These are phyloP conservation scores for Calephelis virginiensis DNA, from an alignment of 1,140 invertebrate genomes.

Conservation along the genomic window DNA sequence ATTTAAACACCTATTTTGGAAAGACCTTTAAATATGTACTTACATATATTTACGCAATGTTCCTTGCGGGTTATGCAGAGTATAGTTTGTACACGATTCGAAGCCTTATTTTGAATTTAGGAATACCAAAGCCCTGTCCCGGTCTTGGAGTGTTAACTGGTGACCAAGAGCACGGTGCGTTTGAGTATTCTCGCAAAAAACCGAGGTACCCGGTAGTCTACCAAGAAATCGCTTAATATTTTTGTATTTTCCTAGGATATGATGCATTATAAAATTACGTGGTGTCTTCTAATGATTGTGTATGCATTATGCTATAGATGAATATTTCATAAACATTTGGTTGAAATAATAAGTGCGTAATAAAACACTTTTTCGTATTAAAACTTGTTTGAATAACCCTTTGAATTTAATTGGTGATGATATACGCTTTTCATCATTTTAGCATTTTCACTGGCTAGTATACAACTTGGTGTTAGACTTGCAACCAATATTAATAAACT, in stretches of 20 bases:
- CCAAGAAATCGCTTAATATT: slow-evolving; percentile 73
- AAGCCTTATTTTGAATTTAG: slow-evolving; percentile 19
- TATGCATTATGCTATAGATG: slow-evolving; percentile 76
- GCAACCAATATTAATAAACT: too few species aligned
- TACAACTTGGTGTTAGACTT: too few species aligned
- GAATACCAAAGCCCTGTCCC: slow-evolving; percentile 37
- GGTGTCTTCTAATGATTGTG: slow-evolving; percentile 70
- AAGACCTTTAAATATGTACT: too few species aligned
- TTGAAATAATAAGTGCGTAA: slow-evolving; percentile 79
- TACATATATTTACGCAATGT: too few species aligned
- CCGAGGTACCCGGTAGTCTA: slow-evolving; percentile 57
- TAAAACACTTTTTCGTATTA: slow-evolving; percentile 77
- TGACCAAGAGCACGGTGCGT: slow-evolving; percentile 40
- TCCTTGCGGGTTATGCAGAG: too few species aligned
- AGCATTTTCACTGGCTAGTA: too few species aligned
- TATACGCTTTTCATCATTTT: too few species aligned
- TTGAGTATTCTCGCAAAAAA: slow-evolving; percentile 19
- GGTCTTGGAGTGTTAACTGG: slow-evolving; percentile 64
- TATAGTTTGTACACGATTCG: not conserved
- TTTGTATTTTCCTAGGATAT: slow-evolving; percentile 76
- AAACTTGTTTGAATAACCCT: slow-evolving; percentile 36
- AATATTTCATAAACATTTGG: slow-evolving; percentile 73
- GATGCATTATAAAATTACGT: slow-evolving; percentile 66
- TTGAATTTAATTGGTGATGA: too few species aligned
- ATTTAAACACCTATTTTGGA: too few species aligned